These are phyloP conservation scores for Platalea minor DNA, from an alignment of 2,797 vertebrate species.

Conservation along the genomic window DNA sequence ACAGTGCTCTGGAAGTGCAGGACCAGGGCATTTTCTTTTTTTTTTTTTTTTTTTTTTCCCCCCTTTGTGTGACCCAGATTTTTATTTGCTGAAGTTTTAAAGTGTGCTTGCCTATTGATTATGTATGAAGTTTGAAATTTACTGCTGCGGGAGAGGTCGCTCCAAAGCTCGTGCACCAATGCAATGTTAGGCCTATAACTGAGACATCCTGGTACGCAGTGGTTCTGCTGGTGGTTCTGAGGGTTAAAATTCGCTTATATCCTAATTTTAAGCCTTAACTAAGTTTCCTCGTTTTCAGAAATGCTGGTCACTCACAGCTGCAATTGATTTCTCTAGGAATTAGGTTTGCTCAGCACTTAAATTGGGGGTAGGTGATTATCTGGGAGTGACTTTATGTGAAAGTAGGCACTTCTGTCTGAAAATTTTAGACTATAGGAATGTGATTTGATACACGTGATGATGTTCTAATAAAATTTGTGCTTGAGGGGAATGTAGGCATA, in stretches of 20 bases:
- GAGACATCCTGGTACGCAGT: not conserved
- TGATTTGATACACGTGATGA: not conserved
- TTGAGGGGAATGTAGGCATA: not conserved
- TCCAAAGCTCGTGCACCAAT: not conserved
- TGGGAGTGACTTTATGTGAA: not conserved
- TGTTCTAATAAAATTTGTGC: not conserved
- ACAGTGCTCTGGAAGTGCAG: not conserved
- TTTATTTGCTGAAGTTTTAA: not conserved
- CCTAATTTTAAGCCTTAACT: not conserved
- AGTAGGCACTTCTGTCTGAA: not conserved
- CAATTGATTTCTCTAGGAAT: conserved; percentile 27
- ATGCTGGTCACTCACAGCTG: not conserved
- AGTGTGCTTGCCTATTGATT: not conserved
- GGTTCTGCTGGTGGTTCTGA: not conserved
- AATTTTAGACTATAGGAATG: not conserved
- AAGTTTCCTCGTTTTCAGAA: conserved; percentile 1
- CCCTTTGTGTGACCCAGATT: not conserved
- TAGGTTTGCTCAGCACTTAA: conserved; percentile 22
- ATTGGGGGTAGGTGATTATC: not conserved
- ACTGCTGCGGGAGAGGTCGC: not conserved
- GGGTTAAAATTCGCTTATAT: not conserved
- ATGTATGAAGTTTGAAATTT: not conserved
- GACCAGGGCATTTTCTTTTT: not conserved
- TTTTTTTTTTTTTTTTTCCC: not conserved
- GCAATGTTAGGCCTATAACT: not conserved